Base-by-base conservation (phyloP, 2,888 invertebrate species). In the Proisotoma minuta region DNA sequence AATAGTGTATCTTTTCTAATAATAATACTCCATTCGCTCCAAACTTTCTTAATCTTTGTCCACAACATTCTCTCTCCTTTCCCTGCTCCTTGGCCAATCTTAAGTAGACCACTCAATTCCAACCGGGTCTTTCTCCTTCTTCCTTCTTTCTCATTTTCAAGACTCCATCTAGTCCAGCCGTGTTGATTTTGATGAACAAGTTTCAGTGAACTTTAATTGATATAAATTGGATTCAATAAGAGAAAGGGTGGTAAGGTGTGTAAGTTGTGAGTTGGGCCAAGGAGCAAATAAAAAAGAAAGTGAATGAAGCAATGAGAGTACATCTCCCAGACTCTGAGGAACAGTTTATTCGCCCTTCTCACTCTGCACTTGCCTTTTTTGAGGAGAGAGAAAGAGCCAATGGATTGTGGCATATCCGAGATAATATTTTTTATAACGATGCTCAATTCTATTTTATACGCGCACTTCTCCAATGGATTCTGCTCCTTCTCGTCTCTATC, bases 391-490 rank as follows among this genome's bases (percentile, higher is more conserved):
- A 52, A 43, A 40, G 62, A 65, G 60, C 67, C 68, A 68, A 68
- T 66, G 57, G 63, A 63, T 63, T 60, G 60, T 68, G 65, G 68
- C 65, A 66, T 68, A 62, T 65, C 66, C 54, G 60, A 68, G 66
- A 68, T 68, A 70, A 68, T 70, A 68, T 70, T 70, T 70, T 66
- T 60, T 65, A 62, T 65, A 68, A 70, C 65, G 68, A 70, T 62
- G 59, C 62, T 65, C 60, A 27, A 57, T 52, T 54, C 58, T 57
- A 57, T 59, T 56, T 62, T 57, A 59, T 62, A 52, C 52, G 22
- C 22, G 47, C 59, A 54, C 39, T 40, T 48, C 59, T 61, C 63
- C 65, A 66, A 66, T 65, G 60, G 65, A 65, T 66, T 66, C 63
- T 29, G 59, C 20, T 51, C 49, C 53, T n/a, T n/a, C n/a, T n/a